Evolutionary conservation across 2,888 invertebrate genomes (phyloP).

Genomic region (Rhaphigaster nebulosa): DNA sequence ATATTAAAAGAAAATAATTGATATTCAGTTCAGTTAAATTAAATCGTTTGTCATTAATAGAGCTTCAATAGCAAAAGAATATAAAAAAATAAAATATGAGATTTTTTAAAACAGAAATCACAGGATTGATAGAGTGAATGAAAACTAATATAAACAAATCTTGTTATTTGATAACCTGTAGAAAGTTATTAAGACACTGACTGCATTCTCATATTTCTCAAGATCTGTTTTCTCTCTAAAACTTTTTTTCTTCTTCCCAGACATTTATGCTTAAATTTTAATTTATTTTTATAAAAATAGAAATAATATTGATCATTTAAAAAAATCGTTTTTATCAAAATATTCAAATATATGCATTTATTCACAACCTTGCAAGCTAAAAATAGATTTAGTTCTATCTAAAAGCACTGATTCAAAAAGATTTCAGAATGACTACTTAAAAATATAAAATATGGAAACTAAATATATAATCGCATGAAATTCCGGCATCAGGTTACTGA

Average conservation of each 20-base stretch:
- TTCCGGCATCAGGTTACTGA: too few species aligned
- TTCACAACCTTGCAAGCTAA: too few species aligned
- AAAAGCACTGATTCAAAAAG: too few species aligned
- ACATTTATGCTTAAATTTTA: too few species aligned
- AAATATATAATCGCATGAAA: too few species aligned
- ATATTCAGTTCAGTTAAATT: not conserved
- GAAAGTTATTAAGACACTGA: not conserved
- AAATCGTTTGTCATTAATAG: not conserved
- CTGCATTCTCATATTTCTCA: not conserved
- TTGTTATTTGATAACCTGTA: not conserved
- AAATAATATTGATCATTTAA: too few species aligned
- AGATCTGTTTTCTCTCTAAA: not conserved
- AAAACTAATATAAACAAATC: not conserved
- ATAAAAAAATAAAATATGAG: not conserved
- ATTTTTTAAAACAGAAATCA: not conserved
- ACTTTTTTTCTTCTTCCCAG: not conserved
- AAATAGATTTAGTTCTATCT: too few species aligned
- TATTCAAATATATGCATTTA: too few species aligned
- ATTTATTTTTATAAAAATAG: not conserved
- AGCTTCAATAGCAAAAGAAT: not conserved
- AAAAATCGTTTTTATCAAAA: too few species aligned
- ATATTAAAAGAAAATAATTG: not conserved
- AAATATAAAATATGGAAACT: too few species aligned
- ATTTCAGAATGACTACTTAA: too few species aligned
- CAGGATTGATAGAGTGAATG: not conserved